These are phyloP conservation scores for Chiloscyllium punctatum DNA, from an alignment of 2,797 vertebrate species.

Conservation along the genomic window DNA sequence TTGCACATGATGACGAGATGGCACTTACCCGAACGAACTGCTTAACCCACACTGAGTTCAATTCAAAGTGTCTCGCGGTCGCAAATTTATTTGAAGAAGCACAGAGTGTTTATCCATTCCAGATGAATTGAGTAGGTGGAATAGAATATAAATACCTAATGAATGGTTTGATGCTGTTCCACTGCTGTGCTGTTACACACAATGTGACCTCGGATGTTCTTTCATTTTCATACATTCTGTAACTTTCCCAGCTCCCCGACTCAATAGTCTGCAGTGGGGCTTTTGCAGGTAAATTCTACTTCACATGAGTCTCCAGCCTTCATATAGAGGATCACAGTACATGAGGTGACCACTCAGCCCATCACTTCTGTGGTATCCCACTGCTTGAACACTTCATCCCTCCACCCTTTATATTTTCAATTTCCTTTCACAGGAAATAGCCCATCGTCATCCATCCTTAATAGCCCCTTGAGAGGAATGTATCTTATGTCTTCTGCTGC, in stretches of 20 bases:
- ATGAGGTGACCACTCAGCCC: not conserved
- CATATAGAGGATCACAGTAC: not conserved
- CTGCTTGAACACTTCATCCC: not conserved
- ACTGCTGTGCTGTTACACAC: not conserved
- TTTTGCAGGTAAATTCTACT: not conserved
- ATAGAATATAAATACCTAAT: not conserved
- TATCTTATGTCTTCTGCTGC: no score
- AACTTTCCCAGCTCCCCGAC: not conserved
- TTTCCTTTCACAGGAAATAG: no score
- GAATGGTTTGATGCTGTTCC: not conserved
- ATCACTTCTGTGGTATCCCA: not conserved
- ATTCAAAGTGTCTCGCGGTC: not conserved
- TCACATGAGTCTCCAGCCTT: not conserved
- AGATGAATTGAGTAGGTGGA: not conserved
- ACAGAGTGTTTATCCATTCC: not conserved
- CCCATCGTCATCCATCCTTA: no score
- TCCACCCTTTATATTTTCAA: not conserved
- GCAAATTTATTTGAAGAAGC: not conserved
- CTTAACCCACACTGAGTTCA: not conserved
- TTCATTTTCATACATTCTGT: no score
- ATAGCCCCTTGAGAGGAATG: no score
- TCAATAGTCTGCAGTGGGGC: not conserved
- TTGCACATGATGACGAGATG: constrained; percentile 63
- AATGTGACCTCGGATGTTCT: not conserved
- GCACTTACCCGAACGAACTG: not conserved